A percentile compares a stretch with the other conserved stretches of the same genome.
Conservation (phyloP, 1,140 invertebrate species). For the Stenopsyche tienmushanensis region DNA sequence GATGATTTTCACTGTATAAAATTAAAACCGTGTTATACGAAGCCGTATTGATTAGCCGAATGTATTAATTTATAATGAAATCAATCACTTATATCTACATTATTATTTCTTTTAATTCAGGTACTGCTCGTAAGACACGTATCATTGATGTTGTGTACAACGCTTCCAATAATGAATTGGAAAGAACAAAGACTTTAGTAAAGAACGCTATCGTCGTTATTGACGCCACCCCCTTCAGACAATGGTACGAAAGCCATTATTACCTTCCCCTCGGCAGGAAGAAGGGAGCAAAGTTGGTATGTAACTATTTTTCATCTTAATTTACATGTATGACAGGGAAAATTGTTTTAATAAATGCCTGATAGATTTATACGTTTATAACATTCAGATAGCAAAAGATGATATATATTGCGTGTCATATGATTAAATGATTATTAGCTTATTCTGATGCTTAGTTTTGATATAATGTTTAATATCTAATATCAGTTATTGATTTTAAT, state of each 20-base stretch:
- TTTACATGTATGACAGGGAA: not conserved
- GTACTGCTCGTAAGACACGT: constrained; percentile 88
- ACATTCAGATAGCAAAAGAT: constrained; percentile 38
- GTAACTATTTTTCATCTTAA: constrained; percentile 39
- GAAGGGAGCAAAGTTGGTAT: constrained; percentile 91
- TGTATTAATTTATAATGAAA: too few species aligned
- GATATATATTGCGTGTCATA: constrained; percentile 52
- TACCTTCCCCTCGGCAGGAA: constrained; percentile 91
- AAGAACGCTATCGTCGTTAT: constrained; percentile 98
- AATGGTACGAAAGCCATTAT: constrained; percentile 99
- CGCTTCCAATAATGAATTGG: constrained; percentile 98
- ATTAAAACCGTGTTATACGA: too few species aligned
- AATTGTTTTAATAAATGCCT: too few species aligned
- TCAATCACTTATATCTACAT: not conserved
- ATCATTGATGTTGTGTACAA: constrained; percentile 99
- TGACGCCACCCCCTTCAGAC: constrained; percentile 97
- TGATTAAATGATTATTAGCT: constrained; percentile 42
- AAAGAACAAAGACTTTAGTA: constrained; percentile 98
- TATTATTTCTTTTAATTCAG: constrained; percentile 39
- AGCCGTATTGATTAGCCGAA: too few species aligned
- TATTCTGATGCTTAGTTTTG: constrained; percentile 8
- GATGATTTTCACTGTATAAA: too few species aligned
- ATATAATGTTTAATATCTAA: not conserved
- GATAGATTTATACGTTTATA: not conserved
- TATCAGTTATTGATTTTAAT: not conserved